A percentile compares a stretch with the other conserved stretches of the same genome.
Conservation (phyloP, 2,113 vertebrate species). For the Lepus americanus region DNA sequence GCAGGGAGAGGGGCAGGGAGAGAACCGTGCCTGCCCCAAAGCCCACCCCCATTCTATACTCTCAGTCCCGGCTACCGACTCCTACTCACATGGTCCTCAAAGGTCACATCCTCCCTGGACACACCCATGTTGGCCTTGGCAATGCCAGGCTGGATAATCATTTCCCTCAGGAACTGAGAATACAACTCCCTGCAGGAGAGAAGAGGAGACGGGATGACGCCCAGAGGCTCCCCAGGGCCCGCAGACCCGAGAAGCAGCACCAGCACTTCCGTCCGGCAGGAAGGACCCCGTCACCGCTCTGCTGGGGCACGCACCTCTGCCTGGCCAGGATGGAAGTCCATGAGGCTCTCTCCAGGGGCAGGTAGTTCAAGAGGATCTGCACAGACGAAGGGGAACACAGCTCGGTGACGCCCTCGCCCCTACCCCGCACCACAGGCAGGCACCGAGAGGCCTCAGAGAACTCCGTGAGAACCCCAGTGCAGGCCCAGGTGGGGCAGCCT, state of each 20-base stretch:
- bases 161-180: slow-evolving; percentile 96
- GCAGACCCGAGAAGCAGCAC: neutral
- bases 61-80: neutral
- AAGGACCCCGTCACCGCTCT: neutral
- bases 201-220: neutral
- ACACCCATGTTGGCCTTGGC: slow-evolving; percentile 97
- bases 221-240: neutral
- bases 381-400: slow-evolving; percentile 55
- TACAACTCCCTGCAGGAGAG: slow-evolving; percentile 92
- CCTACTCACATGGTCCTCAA: slow-evolving; percentile 97
- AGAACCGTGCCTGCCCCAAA: neutral
- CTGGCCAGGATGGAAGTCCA: slow-evolving; percentile 96
- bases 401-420: neutral
- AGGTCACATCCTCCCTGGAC: slow-evolving; percentile 97
- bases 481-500: neutral
- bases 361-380: slow-evolving; percentile 97
- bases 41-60: neutral
- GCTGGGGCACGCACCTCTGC: slow-evolving; percentile 91
- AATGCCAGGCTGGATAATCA: slow-evolving; percentile 99
- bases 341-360: slow-evolving; percentile 93
- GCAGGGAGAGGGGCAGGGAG: too few species aligned
- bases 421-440: neutral
- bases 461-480: neutral
- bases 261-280: fast-evolving
- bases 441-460: neutral